Base-by-base conservation (phyloP, 1,140 invertebrate species). In the Bombus haemorrhoidalis region DNA sequence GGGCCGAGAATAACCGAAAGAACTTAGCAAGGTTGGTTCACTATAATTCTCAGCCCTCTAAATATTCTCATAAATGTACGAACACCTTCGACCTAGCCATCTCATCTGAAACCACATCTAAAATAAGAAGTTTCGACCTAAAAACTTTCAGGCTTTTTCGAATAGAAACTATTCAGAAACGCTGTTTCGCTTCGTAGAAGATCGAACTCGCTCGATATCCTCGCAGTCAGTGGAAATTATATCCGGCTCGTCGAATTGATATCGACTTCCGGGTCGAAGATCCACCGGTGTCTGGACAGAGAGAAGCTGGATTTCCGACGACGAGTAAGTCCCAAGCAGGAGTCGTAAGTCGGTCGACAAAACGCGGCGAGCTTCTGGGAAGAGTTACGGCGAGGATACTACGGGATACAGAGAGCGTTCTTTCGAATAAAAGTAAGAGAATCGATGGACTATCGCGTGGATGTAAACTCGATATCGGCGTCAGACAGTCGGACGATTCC, bases 401-500 rank as follows among this genome's bases (percentile, higher is more conserved):
- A 68, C 34, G 41, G 62, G 39, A 41, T 37, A 15, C 57, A 34
- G 69, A 47, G 25, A 39, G 83, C 43, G 73, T 53, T 77, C 15
- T 57, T 1, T 57, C 32, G 88, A 89, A 89, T 89, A 89, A 89
- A 89, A 89, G 88, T 89, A 89, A 86, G 57, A 66, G 89, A 39
- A 90, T 85, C 84, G 85, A 86, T 71, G 83, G 59, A 88, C 87
- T 86, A 91, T 91, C 88, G 87, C 84, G 85, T 71, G 90, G 86
- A 91, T 91, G 90, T 90, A 88, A 91, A 91, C 86, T 91, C 89
- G 78, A 83, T 91, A 91, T 91, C 90, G 90, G 87, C 81, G 78
- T 66, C 81, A 81, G 86, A 88, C 83, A 90, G 81, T 64, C 87
- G 18, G 41, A 22, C 72, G 41, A 32, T 53, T 74, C 25, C 9